phyloP scores from a whole-genome alignment of 2,797 vertebrate species.

The Synanceia verrucosa region DNA sequence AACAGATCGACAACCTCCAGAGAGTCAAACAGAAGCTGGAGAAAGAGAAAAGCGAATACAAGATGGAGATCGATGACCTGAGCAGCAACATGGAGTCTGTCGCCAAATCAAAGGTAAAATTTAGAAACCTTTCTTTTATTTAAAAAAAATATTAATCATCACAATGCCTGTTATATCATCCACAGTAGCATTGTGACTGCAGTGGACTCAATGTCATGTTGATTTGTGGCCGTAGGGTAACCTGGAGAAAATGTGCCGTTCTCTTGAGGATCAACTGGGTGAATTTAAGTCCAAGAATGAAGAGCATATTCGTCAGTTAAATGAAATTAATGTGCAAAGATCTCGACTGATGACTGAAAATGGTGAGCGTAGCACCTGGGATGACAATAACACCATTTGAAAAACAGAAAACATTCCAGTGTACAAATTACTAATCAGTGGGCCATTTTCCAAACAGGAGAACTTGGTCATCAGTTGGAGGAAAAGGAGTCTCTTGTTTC shows the following conservation, averaged over 20 bases:
- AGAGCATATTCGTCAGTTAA: constrained; percentile 78
- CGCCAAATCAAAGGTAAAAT: constrained; percentile 86
- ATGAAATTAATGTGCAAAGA: constrained; percentile 73
- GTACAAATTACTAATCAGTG: not conserved
- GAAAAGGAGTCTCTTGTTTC: constrained; percentile 88
- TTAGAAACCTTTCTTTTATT: not conserved
- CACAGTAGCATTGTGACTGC: not conserved
- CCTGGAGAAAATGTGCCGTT: constrained; percentile 80
- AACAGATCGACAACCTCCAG: constrained; percentile 89
- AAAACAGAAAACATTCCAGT: not conserved
- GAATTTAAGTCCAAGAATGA: constrained; percentile 80
- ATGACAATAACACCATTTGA: not conserved
- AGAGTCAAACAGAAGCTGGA: constrained; percentile 89
- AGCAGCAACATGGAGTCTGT: constrained; percentile 83
- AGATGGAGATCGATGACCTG: constrained; percentile 89
- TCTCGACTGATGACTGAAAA: constrained; percentile 63
- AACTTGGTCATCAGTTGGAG: constrained; percentile 83
- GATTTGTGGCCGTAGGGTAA: constrained; percentile 67
- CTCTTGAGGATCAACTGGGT: constrained; percentile 82
- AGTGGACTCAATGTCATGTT: not conserved
- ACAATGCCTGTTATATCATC: not conserved
- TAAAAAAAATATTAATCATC: not conserved
- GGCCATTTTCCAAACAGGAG: constrained; percentile 67
- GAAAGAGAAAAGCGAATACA: constrained; percentile 89
- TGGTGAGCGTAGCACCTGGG: constrained; percentile 31